Evolutionary conservation across 2,888 invertebrate genomes (phyloP).

Genomic region (Onchidella celtica): DNA sequence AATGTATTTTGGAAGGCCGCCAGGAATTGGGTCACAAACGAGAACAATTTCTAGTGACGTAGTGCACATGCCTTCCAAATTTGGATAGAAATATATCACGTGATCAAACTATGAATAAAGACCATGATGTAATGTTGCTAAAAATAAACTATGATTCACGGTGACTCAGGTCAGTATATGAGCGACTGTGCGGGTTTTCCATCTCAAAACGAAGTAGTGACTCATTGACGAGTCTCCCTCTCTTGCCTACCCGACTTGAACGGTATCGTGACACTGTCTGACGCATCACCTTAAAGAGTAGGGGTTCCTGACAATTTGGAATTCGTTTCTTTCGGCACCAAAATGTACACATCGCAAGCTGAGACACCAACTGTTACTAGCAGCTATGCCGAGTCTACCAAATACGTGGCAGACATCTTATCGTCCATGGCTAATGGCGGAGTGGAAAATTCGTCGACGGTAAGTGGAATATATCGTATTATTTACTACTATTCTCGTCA

Average conservation of each 20-base stretch:
- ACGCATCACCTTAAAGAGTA: constrained; percentile 28
- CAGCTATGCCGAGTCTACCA: constrained; percentile 67
- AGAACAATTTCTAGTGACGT: constrained; percentile 26
- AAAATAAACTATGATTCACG: constrained; percentile 59
- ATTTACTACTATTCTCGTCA: background rate
- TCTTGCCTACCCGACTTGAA: constrained; percentile 30
- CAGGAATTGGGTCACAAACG: background rate
- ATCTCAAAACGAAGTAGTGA: constrained; percentile 58
- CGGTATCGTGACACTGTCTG: background rate
- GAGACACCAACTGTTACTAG: constrained; percentile 35
- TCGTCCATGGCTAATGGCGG: constrained; percentile 78
- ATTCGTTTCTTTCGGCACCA: constrained; percentile 32
- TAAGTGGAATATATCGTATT: constrained; percentile 48
- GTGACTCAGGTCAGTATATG: constrained; percentile 61
- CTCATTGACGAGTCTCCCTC: constrained; percentile 61
- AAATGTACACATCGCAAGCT: constrained; percentile 47
- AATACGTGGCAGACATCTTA: constrained; percentile 79
- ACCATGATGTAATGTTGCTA: constrained; percentile 61
- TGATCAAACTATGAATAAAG: constrained; percentile 33
- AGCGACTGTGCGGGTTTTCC: constrained; percentile 63
- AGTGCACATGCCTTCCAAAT: constrained; percentile 17
- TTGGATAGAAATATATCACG: constrained; percentile 49
- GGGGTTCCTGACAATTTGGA: constrained; percentile 23
- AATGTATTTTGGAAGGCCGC: background rate
- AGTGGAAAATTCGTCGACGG: constrained; percentile 48